Percentiles rank a stretch among this genome's conserved stretches.
These are phyloP conservation scores for Hylaea fasciaria DNA, from an alignment of 2,888 invertebrate genomes.

Conservation along the genomic window DNA sequence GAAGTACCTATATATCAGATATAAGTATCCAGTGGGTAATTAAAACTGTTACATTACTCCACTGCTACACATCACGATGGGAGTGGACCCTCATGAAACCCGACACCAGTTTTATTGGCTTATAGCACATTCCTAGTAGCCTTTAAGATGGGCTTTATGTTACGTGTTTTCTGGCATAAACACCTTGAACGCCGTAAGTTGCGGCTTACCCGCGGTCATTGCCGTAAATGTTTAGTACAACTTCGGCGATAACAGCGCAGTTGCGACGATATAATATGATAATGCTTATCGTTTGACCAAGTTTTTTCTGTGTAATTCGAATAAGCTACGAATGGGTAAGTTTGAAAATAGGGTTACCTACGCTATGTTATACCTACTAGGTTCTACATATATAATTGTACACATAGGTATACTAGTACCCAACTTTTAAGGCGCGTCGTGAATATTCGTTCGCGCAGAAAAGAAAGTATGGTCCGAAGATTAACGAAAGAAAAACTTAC, in stretches of 20 bases:
- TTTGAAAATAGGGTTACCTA: conserved; percentile 42
- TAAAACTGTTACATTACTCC: too few species aligned
- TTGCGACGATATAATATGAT: conserved; percentile 65
- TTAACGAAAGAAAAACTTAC: too few species aligned
- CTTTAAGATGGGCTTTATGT: conserved; percentile 40
- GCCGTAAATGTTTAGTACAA: conserved; percentile 22
- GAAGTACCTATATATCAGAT: too few species aligned
- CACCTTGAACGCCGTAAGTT: conserved; percentile 24
- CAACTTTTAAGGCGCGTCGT: too few species aligned
- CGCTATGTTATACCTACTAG: too few species aligned
- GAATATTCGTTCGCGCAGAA: too few species aligned
- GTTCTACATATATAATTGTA: too few species aligned
- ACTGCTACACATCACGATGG: too few species aligned
- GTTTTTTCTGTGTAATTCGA: conserved; percentile 62
- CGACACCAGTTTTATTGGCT: conserved; percentile 36
- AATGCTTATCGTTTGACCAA: conserved; percentile 70
- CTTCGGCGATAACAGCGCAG: conserved; percentile 50
- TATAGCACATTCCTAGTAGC: conserved; percentile 36
- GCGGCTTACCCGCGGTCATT: conserved; percentile 22
- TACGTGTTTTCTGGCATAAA: conserved; percentile 36
- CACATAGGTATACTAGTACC: background rate
- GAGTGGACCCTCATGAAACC: conserved; percentile 4
- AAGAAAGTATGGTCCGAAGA: too few species aligned
- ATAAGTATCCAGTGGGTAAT: too few species aligned
- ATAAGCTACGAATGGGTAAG: conserved; percentile 39